Evolutionary conservation across 2,888 invertebrate genomes (phyloP).

Genomic region (Chrysolina haemoptera): DNA sequence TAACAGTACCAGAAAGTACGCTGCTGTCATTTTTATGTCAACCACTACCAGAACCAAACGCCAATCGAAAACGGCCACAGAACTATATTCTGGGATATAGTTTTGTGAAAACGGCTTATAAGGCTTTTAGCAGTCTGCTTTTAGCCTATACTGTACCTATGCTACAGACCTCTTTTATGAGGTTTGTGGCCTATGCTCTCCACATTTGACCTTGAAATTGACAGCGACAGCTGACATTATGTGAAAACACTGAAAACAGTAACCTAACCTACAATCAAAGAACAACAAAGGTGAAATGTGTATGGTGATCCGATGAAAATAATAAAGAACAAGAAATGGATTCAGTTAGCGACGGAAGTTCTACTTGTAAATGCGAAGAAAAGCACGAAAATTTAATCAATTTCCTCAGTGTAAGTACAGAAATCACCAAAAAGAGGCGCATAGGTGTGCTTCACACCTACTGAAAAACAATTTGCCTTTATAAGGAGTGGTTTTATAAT

Average conservation of each 20-base stretch:
- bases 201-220: conserved; percentile 7
- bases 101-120: no score
- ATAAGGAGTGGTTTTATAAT: conserved; percentile 35
- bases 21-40: no score
- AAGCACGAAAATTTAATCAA: conserved; percentile 55
- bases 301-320: not conserved
- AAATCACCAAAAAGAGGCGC: conserved; percentile 34
- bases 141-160: no score
- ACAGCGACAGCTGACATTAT: not conserved
- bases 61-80: no score
- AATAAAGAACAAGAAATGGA: conserved; percentile 42
- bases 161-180: no score
- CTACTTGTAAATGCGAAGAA: conserved; percentile 47
- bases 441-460: conserved; percentile 56
- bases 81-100: no score
- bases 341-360: conserved; percentile 32
- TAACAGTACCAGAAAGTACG: no score
- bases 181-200: no score
- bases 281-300: conserved; percentile 37
- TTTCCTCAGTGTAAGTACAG: conserved; percentile 60
- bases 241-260: not conserved
- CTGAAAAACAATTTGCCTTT: conserved; percentile 34
- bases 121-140: no score
- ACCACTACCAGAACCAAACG: no score
- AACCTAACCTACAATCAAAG: conserved; percentile 39